Conservation (phyloP, 2,888 invertebrate species). For the Drosophila anomelani region DNA sequence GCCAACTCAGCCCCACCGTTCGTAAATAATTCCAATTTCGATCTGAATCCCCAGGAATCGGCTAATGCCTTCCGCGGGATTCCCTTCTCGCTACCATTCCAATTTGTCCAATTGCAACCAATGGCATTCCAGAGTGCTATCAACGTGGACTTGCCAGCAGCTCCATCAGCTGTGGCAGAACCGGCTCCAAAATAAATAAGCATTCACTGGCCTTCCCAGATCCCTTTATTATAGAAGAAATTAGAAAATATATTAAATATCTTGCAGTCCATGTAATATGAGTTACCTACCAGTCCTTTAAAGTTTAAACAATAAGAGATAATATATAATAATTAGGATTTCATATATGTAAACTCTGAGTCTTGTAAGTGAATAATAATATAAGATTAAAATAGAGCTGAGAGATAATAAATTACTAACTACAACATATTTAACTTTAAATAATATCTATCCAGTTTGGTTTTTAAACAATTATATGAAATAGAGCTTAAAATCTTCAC, state of each 20-base stretch:
- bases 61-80: constrained; percentile 64
- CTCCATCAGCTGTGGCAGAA: constrained; percentile 27
- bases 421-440: not conserved
- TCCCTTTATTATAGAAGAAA: not conserved
- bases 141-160: constrained; percentile 54
- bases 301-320: not conserved
- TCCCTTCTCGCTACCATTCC: constrained; percentile 75
- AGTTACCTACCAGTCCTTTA: constrained; percentile 4
- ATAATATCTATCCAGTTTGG: too few species aligned
- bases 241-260: constrained; percentile 11
- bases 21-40: constrained; percentile 28
- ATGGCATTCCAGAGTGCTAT: constrained; percentile 78
- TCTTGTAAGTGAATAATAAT: not conserved
- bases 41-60: constrained; percentile 46
- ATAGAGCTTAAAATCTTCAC: not conserved
- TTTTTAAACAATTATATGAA: not conserved
- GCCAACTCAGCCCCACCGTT: constrained; percentile 29
- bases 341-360: not conserved
- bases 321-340: not conserved
- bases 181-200: constrained; percentile 5
- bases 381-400: not conserved
- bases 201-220: not conserved
- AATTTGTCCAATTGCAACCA: constrained; percentile 78
- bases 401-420: not conserved
- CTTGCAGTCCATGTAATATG: not conserved